Evolutionary conservation across 1,140 invertebrate species (phyloP), one percentile per base, ranked within the genome.

Genomic region (Matsumurasca onukii): DNA sequence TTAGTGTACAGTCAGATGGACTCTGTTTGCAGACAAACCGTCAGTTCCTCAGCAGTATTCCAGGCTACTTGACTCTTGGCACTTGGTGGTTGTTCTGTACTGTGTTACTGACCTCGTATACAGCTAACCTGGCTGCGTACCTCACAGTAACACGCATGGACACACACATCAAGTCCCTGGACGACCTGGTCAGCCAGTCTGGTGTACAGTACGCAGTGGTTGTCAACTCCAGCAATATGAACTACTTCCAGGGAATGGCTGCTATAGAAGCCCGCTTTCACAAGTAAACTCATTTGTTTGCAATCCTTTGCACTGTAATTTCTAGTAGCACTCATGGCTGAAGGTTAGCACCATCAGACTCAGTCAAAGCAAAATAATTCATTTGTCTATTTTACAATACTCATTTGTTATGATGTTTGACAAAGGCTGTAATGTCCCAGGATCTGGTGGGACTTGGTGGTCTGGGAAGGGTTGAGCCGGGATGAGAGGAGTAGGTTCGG

Each of bases 361-460:
- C 9, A 45, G 17, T 45, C 34, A 12, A 12, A 45, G 9, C 34
- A 45, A 45, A 45, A 12, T 45, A 45, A 12, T 45, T 17, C 34
- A 12, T 12, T 45, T 45, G 34, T 17, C 5, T 5, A 52, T 15
- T 52, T 3, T 15, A 52, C 3, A 12, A 15, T 52, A 22, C 5
- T 52, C 22, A 12, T 52, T 12, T 12, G 49, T 17, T 17, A 52
- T 5, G 3, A 52, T 5, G 20, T 12, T 15, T 15, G 12, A 22
- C 3, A 17, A 52, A 22, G 9, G 12, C 49, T 52, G 22, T 52
- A 52, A 52, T 52, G 22, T 52, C 12, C 3, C 75, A 97, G 94
- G 74, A 97, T 98, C 72, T 98, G 97, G 97, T 97, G 97, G 77
- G 91, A 97, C 70, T 95, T 98, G 90, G 96, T 94, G 39, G 80